Evolutionary conservation across 1,140 invertebrate species (phyloP).

Genomic region (Brachionus sp.): DNA sequence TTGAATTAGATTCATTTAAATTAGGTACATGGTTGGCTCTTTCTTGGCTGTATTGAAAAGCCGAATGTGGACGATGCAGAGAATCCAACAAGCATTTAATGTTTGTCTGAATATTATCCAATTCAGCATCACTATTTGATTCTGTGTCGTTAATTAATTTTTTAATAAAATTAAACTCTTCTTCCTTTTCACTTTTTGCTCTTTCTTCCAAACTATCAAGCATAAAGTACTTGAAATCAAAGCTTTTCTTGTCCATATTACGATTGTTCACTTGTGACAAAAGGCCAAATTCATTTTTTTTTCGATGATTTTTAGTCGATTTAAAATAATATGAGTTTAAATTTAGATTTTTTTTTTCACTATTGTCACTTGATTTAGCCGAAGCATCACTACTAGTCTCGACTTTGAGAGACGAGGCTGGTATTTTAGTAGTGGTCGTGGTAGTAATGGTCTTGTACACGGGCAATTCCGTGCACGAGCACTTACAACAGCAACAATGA

Average conservation of each 20-base stretch:
- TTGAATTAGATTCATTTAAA: neutral
- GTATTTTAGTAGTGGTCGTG: neutral
- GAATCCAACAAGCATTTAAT: neutral
- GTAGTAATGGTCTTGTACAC: neutral
- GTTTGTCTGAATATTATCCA: neutral
- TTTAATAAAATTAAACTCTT: neutral
- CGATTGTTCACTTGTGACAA: neutral
- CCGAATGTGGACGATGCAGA: neutral
- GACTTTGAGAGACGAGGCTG: neutral
- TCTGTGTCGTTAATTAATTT: neutral
- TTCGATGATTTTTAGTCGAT: neutral
- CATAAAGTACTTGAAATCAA: neutral
- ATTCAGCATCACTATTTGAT: neutral
- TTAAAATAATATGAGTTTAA: conserved; percentile 25
- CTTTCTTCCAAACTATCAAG: neutral
- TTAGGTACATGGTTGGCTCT: neutral
- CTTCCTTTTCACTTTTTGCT: neutral
- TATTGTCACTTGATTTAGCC: neutral
- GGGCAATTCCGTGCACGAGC: neutral
- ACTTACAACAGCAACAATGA: conserved; percentile 7
- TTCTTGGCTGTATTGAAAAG: neutral
- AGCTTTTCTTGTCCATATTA: neutral
- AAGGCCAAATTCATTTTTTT: conserved; percentile 19
- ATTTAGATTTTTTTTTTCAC: neutral
- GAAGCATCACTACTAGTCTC: neutral